Percentiles rank a stretch among this genome's conserved stretches.
Conservation (phyloP, 2,113 vertebrate genomes). For the Aptenodytes patagonicus region DNA sequence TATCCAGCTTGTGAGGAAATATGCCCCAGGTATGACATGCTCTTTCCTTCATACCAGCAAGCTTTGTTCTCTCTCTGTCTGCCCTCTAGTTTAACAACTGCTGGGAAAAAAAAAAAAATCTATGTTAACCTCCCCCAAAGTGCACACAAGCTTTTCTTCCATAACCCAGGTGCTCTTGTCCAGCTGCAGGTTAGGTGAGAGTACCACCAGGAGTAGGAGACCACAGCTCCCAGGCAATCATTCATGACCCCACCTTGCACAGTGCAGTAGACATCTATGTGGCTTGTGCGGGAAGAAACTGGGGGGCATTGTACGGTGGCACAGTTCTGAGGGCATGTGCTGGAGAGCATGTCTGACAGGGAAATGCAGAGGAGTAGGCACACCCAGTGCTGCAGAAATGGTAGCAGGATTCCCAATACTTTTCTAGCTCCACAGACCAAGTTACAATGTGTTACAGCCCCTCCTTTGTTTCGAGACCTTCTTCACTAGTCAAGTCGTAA, state of each 20-base stretch:
- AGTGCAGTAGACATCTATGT: rapidly evolving
- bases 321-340: background rate
- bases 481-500: background rate
- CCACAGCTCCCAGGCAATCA: background rate
- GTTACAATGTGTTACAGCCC: background rate
- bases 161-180: background rate
- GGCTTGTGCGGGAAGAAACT: background rate
- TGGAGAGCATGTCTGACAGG: background rate
- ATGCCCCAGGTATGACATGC: too few relatives aligned
- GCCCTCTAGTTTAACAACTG: background rate
- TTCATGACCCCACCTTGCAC: background rate
- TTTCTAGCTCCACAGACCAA: background rate
- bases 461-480: background rate
- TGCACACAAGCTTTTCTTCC: background rate
- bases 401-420: background rate
- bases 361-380: background rate
- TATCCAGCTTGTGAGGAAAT: too few relatives aligned
- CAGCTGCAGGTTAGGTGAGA: background rate
- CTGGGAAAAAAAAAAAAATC: background rate
- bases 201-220: background rate
- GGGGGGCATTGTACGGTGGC: background rate
- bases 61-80: background rate
- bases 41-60: too few relatives aligned
- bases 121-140: background rate
- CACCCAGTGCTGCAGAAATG: background rate